A percentile compares a stretch with the other conserved stretches of the same genome.
These are phyloP conservation scores for Leucophenga montana DNA, from an alignment of 2,888 invertebrate species.

Conservation along the genomic window DNA sequence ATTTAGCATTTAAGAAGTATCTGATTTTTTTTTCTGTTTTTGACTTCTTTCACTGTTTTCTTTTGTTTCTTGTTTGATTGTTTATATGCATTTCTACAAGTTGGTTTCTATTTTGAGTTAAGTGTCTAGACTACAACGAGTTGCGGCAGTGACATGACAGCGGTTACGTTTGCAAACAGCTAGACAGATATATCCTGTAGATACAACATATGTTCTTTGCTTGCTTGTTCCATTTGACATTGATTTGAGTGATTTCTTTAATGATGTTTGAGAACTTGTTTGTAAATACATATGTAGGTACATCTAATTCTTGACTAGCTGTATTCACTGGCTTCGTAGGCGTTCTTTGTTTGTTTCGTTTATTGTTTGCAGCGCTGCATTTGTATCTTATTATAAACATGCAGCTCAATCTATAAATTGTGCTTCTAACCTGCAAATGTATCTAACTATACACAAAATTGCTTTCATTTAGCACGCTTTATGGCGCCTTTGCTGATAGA, in stretches of 20 bases:
- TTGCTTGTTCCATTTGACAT: slow-evolving; percentile 2
- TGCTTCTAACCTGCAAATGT: no score
- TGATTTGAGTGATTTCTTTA: slow-evolving; percentile 16
- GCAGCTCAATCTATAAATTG: background rate
- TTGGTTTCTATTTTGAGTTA: background rate
- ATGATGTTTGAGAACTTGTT: no score
- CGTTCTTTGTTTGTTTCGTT: background rate
- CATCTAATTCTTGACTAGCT: background rate
- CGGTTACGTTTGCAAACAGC: background rate
- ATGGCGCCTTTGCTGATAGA: background rate
- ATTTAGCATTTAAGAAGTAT: slow-evolving; percentile 22
- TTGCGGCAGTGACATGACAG: background rate
- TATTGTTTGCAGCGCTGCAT: no score
- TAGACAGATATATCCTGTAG: slow-evolving; percentile 20
- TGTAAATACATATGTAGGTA: no score
- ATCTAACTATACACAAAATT: no score
- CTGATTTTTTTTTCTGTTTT: background rate
- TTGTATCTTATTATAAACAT: no score
- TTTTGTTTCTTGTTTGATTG: background rate
- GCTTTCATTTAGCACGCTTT: slow-evolving; percentile 4
- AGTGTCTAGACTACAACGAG: slow-evolving; percentile 14
- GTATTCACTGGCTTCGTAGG: background rate
- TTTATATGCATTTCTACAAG: no score
- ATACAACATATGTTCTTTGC: background rate
- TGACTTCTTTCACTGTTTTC: background rate